Evolutionary conservation across 2,797 vertebrate genomes (phyloP).

Genomic region (Schizopygopsis malacanthus): DNA sequence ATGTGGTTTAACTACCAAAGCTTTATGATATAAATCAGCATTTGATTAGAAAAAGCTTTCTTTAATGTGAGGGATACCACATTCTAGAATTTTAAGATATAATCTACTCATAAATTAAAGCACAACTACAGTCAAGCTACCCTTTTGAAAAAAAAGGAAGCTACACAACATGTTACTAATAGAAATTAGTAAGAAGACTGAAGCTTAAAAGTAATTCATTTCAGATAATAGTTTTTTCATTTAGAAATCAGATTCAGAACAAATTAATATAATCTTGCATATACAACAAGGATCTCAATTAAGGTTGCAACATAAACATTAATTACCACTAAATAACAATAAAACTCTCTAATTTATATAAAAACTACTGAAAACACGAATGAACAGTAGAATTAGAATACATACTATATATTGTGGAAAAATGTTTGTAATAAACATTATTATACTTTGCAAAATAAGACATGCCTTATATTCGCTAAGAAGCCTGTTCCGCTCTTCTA

Average conservation of each 20-base stretch:
- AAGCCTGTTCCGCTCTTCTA: conserved; percentile 89
- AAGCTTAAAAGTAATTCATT: not conserved
- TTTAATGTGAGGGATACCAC: not conserved
- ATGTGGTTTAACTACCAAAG: not conserved
- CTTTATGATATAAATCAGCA: not conserved
- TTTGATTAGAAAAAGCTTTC: not conserved
- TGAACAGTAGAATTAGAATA: not conserved
- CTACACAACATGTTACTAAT: not conserved
- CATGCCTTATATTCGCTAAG: conserved; percentile 90
- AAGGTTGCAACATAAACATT: not conserved
- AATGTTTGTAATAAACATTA: not conserved
- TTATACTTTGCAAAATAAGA: not conserved
- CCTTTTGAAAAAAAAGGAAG: not conserved
- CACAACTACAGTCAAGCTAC: not conserved
- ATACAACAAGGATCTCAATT: not conserved
- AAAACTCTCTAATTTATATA: not conserved
- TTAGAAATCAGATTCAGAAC: not conserved
- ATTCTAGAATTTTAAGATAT: not conserved
- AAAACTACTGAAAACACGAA: not conserved
- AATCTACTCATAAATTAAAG: not conserved
- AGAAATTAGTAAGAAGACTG: not conserved
- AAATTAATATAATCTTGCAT: not conserved
- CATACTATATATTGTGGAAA: not conserved
- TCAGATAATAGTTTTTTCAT: not conserved
- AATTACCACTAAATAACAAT: not conserved